Evolutionary conservation across 2,888 invertebrate species (phyloP).

Genomic region (Cordilura impudica): DNA sequence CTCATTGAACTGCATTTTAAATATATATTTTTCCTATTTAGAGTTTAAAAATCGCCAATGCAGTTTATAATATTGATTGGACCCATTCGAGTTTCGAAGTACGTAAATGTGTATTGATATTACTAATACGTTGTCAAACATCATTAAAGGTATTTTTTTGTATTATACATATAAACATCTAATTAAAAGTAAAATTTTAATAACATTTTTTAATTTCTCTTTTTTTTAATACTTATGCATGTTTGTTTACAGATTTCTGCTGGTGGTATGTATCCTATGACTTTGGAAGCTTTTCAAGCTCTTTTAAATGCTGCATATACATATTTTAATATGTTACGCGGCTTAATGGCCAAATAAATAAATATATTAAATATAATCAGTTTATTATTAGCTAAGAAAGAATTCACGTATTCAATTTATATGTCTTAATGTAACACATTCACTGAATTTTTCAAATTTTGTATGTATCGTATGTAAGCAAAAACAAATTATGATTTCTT

Average conservation of each 20-base stretch:
- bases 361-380: too few species aligned
- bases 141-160: conserved; percentile 58
- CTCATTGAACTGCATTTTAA: not conserved
- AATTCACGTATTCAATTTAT: too few species aligned
- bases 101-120: conserved; percentile 59
- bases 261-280: conserved; percentile 67
- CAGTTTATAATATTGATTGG: conserved; percentile 65
- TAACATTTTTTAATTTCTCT: not conserved
- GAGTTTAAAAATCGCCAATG: conserved; percentile 64
- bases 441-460: too few species aligned
- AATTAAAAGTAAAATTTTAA: not conserved
- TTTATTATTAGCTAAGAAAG: too few species aligned
- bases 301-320: conserved; percentile 65
- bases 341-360: conserved; percentile 49
- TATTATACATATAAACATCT: too few species aligned
- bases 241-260: conserved; percentile 58
- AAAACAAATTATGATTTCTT: not conserved
- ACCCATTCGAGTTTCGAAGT: conserved; percentile 43
- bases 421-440: too few species aligned
- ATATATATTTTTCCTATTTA: conserved; percentile 2
- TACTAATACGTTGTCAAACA: conserved; percentile 64
- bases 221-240: not conserved
- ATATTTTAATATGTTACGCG: conserved; percentile 64
- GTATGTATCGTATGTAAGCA: too few species aligned
- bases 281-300: conserved; percentile 65